These are phyloP conservation scores for Pseudocheirus occidentalis DNA, from an alignment of 2,797 vertebrate species.

Conservation along the genomic window DNA sequence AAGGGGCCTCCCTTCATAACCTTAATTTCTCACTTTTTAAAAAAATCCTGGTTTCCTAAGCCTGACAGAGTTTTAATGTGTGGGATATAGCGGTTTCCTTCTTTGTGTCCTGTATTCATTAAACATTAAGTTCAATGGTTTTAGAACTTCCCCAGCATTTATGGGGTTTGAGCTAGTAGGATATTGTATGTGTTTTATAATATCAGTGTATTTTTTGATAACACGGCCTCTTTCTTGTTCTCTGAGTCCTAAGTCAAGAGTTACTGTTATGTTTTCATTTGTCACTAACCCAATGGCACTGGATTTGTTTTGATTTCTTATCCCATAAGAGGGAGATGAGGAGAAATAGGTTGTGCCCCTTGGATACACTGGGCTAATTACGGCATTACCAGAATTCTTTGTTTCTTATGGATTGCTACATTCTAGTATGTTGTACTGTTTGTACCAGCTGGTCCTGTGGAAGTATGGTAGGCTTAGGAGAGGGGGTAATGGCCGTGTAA, in stretches of 20 bases:
- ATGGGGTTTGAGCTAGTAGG: slow-evolving; percentile 12
- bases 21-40: background rate
- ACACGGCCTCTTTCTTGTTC: slow-evolving; percentile 44
- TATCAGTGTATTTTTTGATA: slow-evolving; percentile 33
- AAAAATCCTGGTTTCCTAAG: background rate
- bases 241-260: slow-evolving; percentile 27
- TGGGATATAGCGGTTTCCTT: background rate
- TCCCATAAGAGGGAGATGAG: background rate
- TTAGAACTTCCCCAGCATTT: background rate
- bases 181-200: background rate
- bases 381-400: background rate
- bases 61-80: background rate
- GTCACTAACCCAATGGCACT: slow-evolving; percentile 21
- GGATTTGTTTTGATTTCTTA: slow-evolving; percentile 33
- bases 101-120: background rate
- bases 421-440: background rate
- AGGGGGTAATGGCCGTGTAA: background rate
- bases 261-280: background rate
- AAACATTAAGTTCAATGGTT: background rate
- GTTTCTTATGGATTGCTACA: background rate
- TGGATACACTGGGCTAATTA: background rate
- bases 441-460: background rate
- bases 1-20: background rate
- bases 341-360: background rate
- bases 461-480: background rate